Evolutionary conservation across 2,797 vertebrate genomes (phyloP).

Genomic region (Molossus molossus): DNA sequence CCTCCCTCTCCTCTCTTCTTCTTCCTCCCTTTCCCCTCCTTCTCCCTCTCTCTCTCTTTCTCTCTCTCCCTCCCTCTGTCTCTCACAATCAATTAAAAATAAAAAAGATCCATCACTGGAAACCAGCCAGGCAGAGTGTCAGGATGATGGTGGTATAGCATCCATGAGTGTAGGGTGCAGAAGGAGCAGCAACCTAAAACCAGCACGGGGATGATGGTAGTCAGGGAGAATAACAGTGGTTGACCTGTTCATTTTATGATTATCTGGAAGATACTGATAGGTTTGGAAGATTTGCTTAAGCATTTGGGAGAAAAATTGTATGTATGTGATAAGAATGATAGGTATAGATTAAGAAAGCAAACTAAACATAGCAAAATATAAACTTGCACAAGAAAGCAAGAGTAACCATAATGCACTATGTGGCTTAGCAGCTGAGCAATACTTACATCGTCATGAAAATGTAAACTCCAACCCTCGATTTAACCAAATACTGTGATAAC

Average conservation of each 20-base stretch:
- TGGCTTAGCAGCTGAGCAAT: background rate
- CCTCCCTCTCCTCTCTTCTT: no score
- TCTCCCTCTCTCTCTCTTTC: no score
- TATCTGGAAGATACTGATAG: background rate
- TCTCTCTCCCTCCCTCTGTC: no score
- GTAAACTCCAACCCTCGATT: background rate
- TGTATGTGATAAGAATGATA: background rate
- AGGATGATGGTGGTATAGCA: fast-evolving
- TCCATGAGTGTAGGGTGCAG: no score
- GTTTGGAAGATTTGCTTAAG: background rate
- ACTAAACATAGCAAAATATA: background rate
- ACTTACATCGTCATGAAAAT: background rate
- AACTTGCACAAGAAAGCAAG: background rate
- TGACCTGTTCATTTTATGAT: background rate
- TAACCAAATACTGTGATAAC: background rate
- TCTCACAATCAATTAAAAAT: no score
- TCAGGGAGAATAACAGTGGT: background rate
- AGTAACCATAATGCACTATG: background rate
- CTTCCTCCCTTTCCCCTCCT: no score
- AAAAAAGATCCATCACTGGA: background rate
- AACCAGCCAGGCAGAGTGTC: background rate
- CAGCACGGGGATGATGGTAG: background rate
- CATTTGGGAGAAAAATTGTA: background rate
- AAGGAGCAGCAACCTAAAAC: background rate
- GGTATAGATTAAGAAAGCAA: background rate